Base-by-base conservation (phyloP, 2,797 vertebrate genomes). In the Percopsis omiscomaycus region DNA sequence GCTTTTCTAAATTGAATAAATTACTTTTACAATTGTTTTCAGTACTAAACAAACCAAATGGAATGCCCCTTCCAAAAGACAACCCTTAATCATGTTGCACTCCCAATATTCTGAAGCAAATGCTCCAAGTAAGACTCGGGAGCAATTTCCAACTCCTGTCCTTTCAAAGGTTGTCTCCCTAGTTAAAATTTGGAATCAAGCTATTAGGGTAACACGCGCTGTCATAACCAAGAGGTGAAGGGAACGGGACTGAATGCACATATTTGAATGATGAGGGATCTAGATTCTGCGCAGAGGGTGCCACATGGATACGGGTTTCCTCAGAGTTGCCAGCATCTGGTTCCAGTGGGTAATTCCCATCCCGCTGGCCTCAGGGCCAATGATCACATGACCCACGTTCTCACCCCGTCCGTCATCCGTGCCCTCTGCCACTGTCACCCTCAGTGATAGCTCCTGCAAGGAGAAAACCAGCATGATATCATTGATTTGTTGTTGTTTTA, bases 271-370 rank as follows among this genome's bases (percentile, higher is more conserved):
- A 42, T 51, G 28, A 55, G 12, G 3, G 57, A 54, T 54, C 84
- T 94, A 98, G 82, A 93, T 95, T 87, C 93, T 87, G 75, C 94
- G 94, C 29, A 99, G 90, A 0, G 94, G 92, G 84, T 99, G 98
- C 98, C 98, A 99, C 98, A 98, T 98, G 80, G 98, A 98, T 75
- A 99, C 95, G 0, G 98, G 98, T 75, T 95, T 97, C 81, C 98
- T 92, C 74, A 99, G 90, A 0, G 96, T 99, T 64, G 96, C 96
- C 87, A 99, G 77, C 98, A 99, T 99, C 92, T 99, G 98, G 91
- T 97, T 98, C 98, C 98, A 99, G 89, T 99, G 98, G 10, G 96
- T 98, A 90, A 94, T 95, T 55, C 96, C 98, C 94, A 98, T 96
- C 8, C 96, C 96, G 0, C 95, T 94, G 83, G 95, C 94, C 0